phyloP scores from a whole-genome alignment of 2,888 invertebrate genomes.

The Yponomeuta malinellus region DNA sequence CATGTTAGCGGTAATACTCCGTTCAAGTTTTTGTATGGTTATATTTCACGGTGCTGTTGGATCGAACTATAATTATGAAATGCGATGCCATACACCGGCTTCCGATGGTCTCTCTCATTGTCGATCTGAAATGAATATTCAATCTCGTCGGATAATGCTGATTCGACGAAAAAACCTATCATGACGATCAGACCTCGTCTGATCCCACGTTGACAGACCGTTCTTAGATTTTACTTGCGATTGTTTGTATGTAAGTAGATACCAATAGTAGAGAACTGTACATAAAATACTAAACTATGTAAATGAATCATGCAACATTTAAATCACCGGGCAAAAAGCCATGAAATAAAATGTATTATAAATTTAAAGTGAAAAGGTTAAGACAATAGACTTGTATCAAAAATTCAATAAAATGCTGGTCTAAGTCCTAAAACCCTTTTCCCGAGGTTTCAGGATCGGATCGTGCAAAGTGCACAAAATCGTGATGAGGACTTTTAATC shows the following conservation, averaged over 20 bases:
- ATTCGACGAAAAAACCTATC: conserved; percentile 35
- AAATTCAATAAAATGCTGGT: not conserved
- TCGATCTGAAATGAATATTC: conserved; percentile 74
- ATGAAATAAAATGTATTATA: too few relatives aligned
- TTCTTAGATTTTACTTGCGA: not conserved
- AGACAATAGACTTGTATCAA: too few relatives aligned
- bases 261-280: too few relatives aligned
- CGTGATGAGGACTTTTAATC: conserved; percentile 75
- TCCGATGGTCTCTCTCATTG: conserved; percentile 73
- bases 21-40: conserved; percentile 73
- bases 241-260: not conserved
- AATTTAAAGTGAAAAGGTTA: too few relatives aligned
- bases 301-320: too few relatives aligned
- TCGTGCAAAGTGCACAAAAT: conserved; percentile 75
- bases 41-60: conserved; percentile 73
- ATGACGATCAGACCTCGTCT: not conserved
- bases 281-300: too few relatives aligned
- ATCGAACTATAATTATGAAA: conserved; percentile 73
- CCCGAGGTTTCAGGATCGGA: conserved; percentile 37
- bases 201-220: not conserved
- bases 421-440: not conserved
- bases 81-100: conserved; percentile 68
- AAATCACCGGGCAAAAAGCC: too few relatives aligned
- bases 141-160: conserved; percentile 53
- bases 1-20: conserved; percentile 74